phyloP scores from a whole-genome alignment of 1,140 invertebrate genomes.

The Leguminivora glycinivorella region DNA sequence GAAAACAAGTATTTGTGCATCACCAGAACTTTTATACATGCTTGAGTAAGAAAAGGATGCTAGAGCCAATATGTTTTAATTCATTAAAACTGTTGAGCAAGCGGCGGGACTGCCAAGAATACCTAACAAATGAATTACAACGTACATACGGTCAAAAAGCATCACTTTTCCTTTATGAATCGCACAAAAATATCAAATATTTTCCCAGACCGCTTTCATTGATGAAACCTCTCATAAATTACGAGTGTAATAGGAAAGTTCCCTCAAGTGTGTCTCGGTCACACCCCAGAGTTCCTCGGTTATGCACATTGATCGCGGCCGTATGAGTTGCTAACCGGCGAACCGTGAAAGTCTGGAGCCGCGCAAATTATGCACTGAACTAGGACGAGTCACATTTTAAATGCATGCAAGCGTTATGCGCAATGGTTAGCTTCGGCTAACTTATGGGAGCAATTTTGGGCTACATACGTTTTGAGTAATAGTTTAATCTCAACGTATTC shows the following conservation, averaged over 20 bases:
- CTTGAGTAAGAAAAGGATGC: too few relatives aligned
- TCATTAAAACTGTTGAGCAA: too few relatives aligned
- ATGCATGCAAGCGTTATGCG: background rate
- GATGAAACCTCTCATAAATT: background rate
- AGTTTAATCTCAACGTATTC: background rate
- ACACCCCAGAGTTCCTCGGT: constrained; percentile 18
- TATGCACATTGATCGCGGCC: constrained; percentile 22
- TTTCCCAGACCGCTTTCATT: background rate
- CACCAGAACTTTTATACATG: too few relatives aligned
- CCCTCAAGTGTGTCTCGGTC: background rate
- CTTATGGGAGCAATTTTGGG: background rate
- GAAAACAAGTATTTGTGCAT: too few relatives aligned
- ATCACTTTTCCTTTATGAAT: background rate
- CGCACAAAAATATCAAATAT: background rate
- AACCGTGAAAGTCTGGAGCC: constrained; percentile 24
- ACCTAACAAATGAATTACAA: background rate
- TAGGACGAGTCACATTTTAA: constrained; percentile 16
- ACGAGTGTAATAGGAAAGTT: constrained; percentile 5
- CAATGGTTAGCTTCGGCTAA: background rate
- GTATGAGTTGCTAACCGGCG: constrained; percentile 3
- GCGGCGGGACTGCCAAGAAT: background rate
- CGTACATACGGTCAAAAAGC: background rate
- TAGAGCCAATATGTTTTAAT: too few relatives aligned
- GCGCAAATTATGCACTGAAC: constrained; percentile 10
- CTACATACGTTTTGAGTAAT: background rate